phyloP scores from a whole-genome alignment of 2,113 vertebrate species.

The Hyperopisus bebe region DNA sequence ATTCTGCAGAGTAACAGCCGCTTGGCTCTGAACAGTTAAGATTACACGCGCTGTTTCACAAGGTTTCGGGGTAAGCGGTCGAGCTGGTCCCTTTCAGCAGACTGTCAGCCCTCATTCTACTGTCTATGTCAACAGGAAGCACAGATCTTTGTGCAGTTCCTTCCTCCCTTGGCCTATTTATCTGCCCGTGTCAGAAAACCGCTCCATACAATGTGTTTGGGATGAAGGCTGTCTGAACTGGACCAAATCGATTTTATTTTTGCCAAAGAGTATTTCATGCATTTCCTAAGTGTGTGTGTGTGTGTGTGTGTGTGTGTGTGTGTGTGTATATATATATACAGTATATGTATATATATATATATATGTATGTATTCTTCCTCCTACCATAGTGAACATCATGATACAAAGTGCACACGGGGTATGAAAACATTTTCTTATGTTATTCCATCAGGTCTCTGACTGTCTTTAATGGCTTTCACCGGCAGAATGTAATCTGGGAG shows the following conservation, averaged over 20 bases:
- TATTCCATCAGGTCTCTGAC: background rate
- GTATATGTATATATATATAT: too few relatives aligned
- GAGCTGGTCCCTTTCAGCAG: constrained; percentile 26
- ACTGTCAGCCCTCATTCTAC: constrained; percentile 39
- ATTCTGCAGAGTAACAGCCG: background rate
- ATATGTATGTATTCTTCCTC: constrained; percentile 25
- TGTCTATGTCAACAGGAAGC: constrained; percentile 61
- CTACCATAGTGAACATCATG: constrained; percentile 19
- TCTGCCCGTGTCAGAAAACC: constrained; percentile 29
- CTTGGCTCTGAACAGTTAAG: background rate
- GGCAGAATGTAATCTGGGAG: background rate
- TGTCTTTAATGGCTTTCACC: constrained; percentile 8
- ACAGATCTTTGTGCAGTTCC: constrained; percentile 52
- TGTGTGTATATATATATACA: too few relatives aligned
- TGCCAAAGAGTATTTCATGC: constrained; percentile 35
- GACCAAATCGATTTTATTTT: constrained; percentile 35
- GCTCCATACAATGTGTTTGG: constrained; percentile 35
- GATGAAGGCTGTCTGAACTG: constrained; percentile 32
- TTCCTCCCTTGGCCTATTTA: constrained; percentile 41
- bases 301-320: too few relatives aligned
- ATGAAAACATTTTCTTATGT: constrained; percentile 3
- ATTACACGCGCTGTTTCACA: background rate
- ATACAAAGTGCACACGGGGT: constrained; percentile 5
- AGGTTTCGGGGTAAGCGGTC: constrained; percentile 23
- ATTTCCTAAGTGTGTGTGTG: constrained; percentile 29